Conservation (phyloP, 35 echinoderm and acorn worm genomes). For the Apostichopus parvimensis region DNA sequence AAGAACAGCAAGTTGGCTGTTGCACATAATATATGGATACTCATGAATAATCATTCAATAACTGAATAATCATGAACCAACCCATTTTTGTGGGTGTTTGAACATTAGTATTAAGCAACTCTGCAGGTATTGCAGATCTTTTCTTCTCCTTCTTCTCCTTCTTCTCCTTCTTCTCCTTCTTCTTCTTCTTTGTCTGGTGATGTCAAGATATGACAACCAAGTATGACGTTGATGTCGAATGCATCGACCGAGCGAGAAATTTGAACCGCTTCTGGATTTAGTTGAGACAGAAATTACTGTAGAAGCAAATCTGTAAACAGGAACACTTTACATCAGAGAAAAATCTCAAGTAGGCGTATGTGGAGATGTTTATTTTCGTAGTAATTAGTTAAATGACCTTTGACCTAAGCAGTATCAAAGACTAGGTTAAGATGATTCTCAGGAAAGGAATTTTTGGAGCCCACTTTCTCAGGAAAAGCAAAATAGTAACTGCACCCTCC, state of each 20-base stretch:
- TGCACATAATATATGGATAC: too few species aligned
- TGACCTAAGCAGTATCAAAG: not conserved
- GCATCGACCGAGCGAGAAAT: not conserved
- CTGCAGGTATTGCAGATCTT: not conserved
- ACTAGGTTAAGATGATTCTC: not conserved
- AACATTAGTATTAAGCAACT: not conserved
- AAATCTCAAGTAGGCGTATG: not conserved
- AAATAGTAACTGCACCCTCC: not conserved
- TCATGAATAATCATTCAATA: too few species aligned
- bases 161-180: too few species aligned
- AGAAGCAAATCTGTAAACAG: not conserved
- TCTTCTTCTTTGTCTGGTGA: too few species aligned
- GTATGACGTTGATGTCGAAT: not conserved
- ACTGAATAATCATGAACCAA: not conserved
- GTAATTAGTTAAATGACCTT: not conserved
- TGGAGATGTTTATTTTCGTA: not conserved
- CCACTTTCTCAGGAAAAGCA: slow-evolving; percentile 6
- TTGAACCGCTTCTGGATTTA: not conserved
- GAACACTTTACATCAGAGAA: not conserved
- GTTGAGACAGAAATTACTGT: not conserved
- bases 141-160: not conserved
- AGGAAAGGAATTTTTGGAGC: not conserved
- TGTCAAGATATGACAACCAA: not conserved
- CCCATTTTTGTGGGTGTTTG: not conserved
- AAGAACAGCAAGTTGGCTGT: too few species aligned